Base-by-base conservation (phyloP, 2,113 vertebrate genomes). In the Datnioides undecimradiatus region DNA sequence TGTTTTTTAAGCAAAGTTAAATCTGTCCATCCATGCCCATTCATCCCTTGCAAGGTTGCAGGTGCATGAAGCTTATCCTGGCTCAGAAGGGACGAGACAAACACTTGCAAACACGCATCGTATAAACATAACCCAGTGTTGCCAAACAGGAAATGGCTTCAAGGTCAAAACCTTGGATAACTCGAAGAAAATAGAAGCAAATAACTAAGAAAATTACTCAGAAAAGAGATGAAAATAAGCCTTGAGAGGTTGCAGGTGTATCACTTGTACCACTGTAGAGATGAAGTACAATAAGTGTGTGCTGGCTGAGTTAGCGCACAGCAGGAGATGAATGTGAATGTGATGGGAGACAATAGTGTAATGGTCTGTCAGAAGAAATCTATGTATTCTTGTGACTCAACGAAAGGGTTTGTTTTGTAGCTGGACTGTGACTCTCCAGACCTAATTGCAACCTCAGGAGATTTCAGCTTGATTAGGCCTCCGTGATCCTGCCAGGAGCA, bases 391-490 rank as follows among this genome's bases (percentile, higher is more conserved):
- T 73, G 23, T 14, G 25, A 86, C 33, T 73, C 73, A 81, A 70
- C 77, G 45, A 51, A 73, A 17, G 14, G 65, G 36, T 66, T 76
- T 88, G 69, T 80, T 90, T 82, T 29, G 72, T 68, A 60, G 79
- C 65, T 33, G 57, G 66, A 66, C 83, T 63, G 45, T 58, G 81
- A 34, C 75, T 85, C 63, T 88, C 72, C 58, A 78, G 73, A 64
- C 58, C 80, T 93, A 92, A 93, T 92, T 90, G 88, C 68, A 72
- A 87, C 87, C 85, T 68, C 48, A 4, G 79, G 88, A 87, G 83
- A 82, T 83, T 90, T 87, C 25, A 67, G 79, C 81, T 88, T 90
- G 86, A 88, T 90, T 90, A 81, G 79, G 77, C 81, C 78, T 86
- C 71, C 41, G 45, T 49, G 48, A 90, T 83, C 34, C 73, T 36